Evolutionary conservation across 2,113 vertebrate genomes (phyloP), one percentile per base, ranked within the genome.

Genomic region (Tautogolabrus adspersus): DNA sequence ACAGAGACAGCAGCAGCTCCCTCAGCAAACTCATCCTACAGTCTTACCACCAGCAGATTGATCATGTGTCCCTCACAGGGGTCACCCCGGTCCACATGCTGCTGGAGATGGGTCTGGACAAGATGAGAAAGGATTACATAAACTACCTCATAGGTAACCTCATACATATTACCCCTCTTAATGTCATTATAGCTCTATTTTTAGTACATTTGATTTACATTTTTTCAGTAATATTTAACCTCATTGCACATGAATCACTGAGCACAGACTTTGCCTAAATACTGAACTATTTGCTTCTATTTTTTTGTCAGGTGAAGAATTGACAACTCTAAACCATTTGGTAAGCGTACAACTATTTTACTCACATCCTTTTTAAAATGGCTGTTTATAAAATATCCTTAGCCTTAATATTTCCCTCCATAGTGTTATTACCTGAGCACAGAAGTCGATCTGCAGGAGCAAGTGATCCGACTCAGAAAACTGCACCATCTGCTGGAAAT

Each of bases 51-150:
- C 94, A 95, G 42, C 81, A 92, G 83, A 93, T 96, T 44, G 94
- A 96, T 19, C 70, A 66, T 0, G 81, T 98, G 82, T 82, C 94
- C 78, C 96, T 99, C 54, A 95, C 75, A 26, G 97, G 95, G 19
- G 89, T 93, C 67, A 81, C 91, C 40, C 96, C 97, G 1, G 85
- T 97, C 70, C 94, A 93, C 22, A 98, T 99, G 96, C 94, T 99
- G 69, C 93, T 99, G 63, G 97, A 99, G 89, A 94, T 98, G 81
- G 97, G 97, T 60, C 78, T 99, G 91, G 97, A 99, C 86, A 99
- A 99, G 91, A 94, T 99, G 91, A 97, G 96, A 87, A 99, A 96
- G 90, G 97, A 99, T 92, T 99, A 98, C 81, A 95, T 97, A 75
- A 97, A 94, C 90, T 98, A 96, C 91, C 96, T 99, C 42, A 95